Evolutionary conservation across 2,113 vertebrate genomes (phyloP).

Genomic region (Phylloscopus trochiloides): DNA sequence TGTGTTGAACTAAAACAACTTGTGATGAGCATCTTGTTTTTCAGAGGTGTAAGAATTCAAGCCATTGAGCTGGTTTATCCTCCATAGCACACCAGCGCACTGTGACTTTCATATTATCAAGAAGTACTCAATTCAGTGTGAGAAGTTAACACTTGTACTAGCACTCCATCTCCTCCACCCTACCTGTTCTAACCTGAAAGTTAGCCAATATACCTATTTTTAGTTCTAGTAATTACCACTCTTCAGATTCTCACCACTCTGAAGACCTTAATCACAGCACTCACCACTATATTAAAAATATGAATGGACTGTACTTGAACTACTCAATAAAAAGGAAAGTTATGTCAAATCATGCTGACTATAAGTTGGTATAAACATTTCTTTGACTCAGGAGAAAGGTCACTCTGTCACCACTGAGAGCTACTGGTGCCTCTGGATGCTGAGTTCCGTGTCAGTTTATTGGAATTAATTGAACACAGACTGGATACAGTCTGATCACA

Average conservation of each 20-base stretch:
- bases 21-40: background rate
- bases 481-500: background rate
- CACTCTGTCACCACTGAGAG: background rate
- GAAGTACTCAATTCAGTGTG: background rate
- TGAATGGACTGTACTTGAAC: background rate
- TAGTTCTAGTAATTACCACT: background rate
- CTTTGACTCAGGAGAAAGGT: background rate
- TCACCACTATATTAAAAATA: background rate
- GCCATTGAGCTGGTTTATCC: background rate
- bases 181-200: background rate
- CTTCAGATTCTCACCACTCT: background rate
- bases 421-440: background rate
- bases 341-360: background rate
- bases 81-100: background rate
- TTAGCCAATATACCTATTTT: background rate
- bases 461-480: background rate
- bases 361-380: background rate
- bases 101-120: background rate
- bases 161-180: background rate
- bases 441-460: background rate
- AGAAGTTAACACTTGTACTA: background rate
- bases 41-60: background rate
- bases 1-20: background rate
- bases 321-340: background rate
- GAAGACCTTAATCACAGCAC: background rate